Conservation (phyloP, 1,140 invertebrate species). For the Drosophila willistoni region DNA sequence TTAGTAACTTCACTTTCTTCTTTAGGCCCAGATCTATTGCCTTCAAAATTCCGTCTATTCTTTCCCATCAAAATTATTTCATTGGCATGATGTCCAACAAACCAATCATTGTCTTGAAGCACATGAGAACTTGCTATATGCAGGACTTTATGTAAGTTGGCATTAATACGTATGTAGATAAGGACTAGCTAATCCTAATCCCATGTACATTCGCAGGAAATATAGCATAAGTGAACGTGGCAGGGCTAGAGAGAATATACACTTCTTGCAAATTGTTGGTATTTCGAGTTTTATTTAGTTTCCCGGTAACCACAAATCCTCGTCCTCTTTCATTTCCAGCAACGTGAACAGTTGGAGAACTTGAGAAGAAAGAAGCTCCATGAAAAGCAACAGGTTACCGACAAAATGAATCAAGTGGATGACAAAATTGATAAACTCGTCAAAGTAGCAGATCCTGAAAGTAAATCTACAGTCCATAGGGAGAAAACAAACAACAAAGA, state of each 20-base stretch:
- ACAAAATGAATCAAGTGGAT: slow-evolving; percentile 41
- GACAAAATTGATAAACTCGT: slow-evolving; percentile 40
- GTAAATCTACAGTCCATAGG: background rate
- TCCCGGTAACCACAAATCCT: no score
- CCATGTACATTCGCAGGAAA: slow-evolving; percentile 7
- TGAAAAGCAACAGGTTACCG: slow-evolving; percentile 32
- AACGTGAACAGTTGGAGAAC: slow-evolving; percentile 54
- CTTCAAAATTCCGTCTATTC: background rate
- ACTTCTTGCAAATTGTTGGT: slow-evolving; percentile 58
- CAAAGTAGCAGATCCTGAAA: background rate
- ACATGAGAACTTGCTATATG: background rate
- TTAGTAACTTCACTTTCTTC: background rate
- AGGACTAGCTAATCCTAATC: background rate
- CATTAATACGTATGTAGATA: background rate
- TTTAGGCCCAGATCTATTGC: background rate
- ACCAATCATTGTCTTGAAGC: background rate
- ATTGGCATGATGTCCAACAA: background rate
- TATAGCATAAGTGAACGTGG: slow-evolving; percentile 21
- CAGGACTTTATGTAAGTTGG: slow-evolving; percentile 14
- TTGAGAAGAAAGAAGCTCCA: slow-evolving; percentile 50
- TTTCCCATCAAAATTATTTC: background rate
- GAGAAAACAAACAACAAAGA: background rate
- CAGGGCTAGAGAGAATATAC: slow-evolving; percentile 36
- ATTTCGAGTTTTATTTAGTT: background rate
- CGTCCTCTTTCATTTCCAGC: slow-evolving; percentile 23